phyloP scores from a whole-genome alignment of 2,797 vertebrate species.

The Microctenopoma lineatum region DNA sequence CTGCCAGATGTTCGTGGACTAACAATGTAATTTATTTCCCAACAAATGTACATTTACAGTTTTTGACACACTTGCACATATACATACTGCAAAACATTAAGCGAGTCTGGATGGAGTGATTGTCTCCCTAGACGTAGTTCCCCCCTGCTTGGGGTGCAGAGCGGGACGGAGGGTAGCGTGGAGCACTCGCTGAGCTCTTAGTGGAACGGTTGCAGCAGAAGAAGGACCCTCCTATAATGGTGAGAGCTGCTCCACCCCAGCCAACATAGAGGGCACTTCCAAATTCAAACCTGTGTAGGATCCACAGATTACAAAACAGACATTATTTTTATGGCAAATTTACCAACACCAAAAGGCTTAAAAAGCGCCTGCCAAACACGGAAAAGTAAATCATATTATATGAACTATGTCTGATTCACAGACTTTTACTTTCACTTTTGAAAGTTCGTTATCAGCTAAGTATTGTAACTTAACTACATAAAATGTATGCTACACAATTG shows the following conservation, averaged over 20 bases:
- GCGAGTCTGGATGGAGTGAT: not conserved
- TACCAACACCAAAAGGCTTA: too few relatives aligned
- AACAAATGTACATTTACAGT: slow-evolving; percentile 14
- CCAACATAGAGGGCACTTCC: slow-evolving; percentile 93
- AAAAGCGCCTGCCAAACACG: too few relatives aligned
- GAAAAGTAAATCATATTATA: too few relatives aligned
- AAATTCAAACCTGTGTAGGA: slow-evolving; percentile 89
- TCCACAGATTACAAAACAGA: slow-evolving; percentile 2
- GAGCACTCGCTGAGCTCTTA: slow-evolving; percentile 30
- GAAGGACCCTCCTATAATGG: slow-evolving; percentile 89
- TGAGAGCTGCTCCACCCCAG: slow-evolving; percentile 89
- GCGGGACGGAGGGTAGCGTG: slow-evolving; percentile 61
- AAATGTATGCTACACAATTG: not conserved
- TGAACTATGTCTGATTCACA: too few relatives aligned
- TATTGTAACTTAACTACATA: too few relatives aligned
- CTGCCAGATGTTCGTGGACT: not conserved
- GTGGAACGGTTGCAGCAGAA: slow-evolving; percentile 88
- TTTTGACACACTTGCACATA: slow-evolving; percentile 14
- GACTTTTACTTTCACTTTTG: too few relatives aligned
- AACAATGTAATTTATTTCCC: slow-evolving; percentile 1
- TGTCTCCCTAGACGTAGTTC: slow-evolving; percentile 82
- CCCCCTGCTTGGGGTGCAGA: slow-evolving; percentile 77
- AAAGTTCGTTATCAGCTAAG: too few relatives aligned
- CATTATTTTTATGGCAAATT: too few relatives aligned
- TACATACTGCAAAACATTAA: slow-evolving; percentile 28